Evolutionary conservation across 1,140 invertebrate genomes (phyloP).

Genomic region (Anastrepha obliqua): DNA sequence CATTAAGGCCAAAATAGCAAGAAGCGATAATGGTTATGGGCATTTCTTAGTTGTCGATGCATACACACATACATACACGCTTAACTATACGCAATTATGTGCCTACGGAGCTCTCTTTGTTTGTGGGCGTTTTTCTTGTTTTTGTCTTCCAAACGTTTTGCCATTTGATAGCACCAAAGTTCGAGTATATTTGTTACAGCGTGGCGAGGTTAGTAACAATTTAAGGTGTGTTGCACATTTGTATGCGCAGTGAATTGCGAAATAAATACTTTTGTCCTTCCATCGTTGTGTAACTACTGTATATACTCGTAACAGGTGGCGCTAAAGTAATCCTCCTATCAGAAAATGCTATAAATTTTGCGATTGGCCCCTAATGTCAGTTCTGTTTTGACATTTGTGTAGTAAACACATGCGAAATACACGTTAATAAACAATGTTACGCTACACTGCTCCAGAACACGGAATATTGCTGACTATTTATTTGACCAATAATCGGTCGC

Average conservation of each 20-base stretch:
- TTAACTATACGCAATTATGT: background rate
- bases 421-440: no score
- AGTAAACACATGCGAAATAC: no score
- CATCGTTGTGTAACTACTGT: no score
- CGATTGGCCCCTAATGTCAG: no score
- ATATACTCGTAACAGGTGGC: no score
- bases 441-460: no score
- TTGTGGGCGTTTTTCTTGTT: background rate
- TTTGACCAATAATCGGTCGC: no score
- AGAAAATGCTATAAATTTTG: no score
- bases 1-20: conserved; percentile 19
- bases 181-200: background rate
- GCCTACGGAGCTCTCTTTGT: background rate
- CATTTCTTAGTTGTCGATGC: conserved; percentile 17
- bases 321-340: no score
- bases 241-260: background rate
- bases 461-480: no score
- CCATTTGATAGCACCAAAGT: background rate
- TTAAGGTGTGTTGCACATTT: conserved; percentile 8
- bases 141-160: background rate
- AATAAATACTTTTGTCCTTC: no score
- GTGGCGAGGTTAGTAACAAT: conserved; percentile 26
- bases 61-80: background rate
- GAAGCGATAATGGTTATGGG: conserved; percentile 17
- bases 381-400: no score